Evolutionary conservation across 2,113 vertebrate species (phyloP).

Genomic region (Sminthopsis crassicaudata): DNA sequence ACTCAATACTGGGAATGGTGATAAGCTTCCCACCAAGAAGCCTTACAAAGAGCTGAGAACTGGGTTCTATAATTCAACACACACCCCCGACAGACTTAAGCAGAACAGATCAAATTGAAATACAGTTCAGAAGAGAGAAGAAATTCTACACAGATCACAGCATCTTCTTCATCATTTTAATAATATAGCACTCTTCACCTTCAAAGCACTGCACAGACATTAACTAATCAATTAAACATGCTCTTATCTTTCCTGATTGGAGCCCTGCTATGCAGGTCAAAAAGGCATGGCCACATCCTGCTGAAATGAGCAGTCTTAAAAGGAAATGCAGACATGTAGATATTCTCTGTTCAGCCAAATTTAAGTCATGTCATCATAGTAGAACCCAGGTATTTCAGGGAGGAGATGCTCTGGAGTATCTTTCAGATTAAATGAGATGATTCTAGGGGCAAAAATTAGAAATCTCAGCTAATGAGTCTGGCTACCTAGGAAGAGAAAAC

Average conservation of each 20-base stretch:
- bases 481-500: accelerated
- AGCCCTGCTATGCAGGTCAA: not conserved
- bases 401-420: not conserved
- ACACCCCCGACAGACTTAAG: accelerated
- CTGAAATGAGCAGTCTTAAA: not conserved
- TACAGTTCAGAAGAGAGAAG: not conserved
- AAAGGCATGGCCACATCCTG: not conserved
- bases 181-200: not conserved
- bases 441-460: not conserved
- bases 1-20: not conserved
- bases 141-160: constrained; percentile 7
- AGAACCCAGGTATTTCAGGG: accelerated
- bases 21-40: not conserved
- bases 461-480: accelerated
- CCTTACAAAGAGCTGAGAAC: accelerated
- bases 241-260: constrained; percentile 54
- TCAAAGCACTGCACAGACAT: not conserved
- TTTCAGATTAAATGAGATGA: not conserved
- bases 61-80: accelerated
- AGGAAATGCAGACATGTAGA: not conserved
- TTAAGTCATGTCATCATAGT: accelerated
- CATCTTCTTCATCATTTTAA: constrained; percentile 1
- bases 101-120: not conserved
- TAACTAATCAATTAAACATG: constrained; percentile 51
- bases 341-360: not conserved